These are phyloP conservation scores for Heliconius eleuchia DNA, from an alignment of 1,140 invertebrate genomes.

Conservation along the genomic window DNA sequence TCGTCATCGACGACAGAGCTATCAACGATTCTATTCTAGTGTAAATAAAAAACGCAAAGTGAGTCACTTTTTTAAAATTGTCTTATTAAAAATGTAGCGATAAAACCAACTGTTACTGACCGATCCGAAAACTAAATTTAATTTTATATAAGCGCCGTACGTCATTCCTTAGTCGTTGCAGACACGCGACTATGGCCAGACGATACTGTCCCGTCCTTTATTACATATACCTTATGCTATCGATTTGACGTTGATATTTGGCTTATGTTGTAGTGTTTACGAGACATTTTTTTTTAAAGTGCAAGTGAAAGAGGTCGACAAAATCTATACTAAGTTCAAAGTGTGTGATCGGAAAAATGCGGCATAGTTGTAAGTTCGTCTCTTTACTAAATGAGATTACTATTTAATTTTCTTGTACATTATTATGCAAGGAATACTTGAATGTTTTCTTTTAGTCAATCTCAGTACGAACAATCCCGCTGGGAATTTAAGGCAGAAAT, in stretches of 20 bases:
- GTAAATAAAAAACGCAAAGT: slow-evolving; percentile 19
- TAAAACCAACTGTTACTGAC: slow-evolving; percentile 39
- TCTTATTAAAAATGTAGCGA: slow-evolving; percentile 27
- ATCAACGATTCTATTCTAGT: slow-evolving; percentile 21
- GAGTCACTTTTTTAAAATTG: slow-evolving; percentile 36
- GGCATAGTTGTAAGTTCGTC: slow-evolving; percentile 62
- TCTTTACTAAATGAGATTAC: slow-evolving; percentile 7
- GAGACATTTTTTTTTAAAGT: slow-evolving; percentile 9
- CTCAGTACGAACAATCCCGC: slow-evolving; percentile 64
- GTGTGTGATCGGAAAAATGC: slow-evolving; percentile 50
- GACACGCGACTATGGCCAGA: slow-evolving; percentile 63
- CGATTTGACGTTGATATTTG: slow-evolving; percentile 58
- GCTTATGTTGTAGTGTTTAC: slow-evolving; percentile 52
- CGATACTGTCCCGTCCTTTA: slow-evolving; percentile 55
- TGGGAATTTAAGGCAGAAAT: slow-evolving; percentile 84
- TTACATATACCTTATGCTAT: slow-evolving; percentile 58
- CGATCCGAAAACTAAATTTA: slow-evolving; percentile 59
- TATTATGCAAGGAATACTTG: not conserved
- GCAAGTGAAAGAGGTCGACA: slow-evolving; percentile 26
- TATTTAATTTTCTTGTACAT: not conserved
- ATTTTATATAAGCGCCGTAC: slow-evolving; percentile 62
- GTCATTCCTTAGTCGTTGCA: slow-evolving; percentile 68
- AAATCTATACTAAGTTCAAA: slow-evolving; percentile 47
- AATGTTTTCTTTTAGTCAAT: slow-evolving; percentile 58
- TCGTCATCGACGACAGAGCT: slow-evolving; percentile 19